Conservation (phyloP, 2,797 vertebrate species). For the Micrastur ruficollis region DNA sequence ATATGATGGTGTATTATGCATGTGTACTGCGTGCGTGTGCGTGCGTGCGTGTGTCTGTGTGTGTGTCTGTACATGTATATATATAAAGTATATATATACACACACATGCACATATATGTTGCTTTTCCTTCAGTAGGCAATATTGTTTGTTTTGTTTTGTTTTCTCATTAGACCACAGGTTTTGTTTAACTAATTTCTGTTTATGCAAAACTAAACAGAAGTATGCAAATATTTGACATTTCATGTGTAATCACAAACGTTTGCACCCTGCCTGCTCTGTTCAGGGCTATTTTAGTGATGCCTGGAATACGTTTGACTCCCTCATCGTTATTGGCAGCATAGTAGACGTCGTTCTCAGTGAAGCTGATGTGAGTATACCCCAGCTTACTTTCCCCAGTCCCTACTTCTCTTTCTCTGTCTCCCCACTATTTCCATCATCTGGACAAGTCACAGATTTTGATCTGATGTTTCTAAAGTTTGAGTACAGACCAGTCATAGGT, state of each 20-base stretch:
- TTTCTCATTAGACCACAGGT: constrained; percentile 60
- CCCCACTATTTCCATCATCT: constrained; percentile 73
- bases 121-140: constrained; percentile 74
- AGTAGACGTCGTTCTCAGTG: constrained; percentile 99
- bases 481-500: constrained; percentile 56
- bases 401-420: constrained; percentile 68
- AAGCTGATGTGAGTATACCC: constrained; percentile 97
- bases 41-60: background rate
- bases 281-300: constrained; percentile 98
- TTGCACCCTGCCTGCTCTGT: constrained; percentile 83
- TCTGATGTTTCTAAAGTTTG: constrained; percentile 67
- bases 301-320: constrained; percentile 99
- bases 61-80: constrained; percentile 54
- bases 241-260: constrained; percentile 77
- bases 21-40: background rate
- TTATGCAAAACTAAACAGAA: constrained; percentile 76
- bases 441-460: constrained; percentile 82
- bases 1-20: background rate
- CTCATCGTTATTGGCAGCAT: constrained; percentile 99
- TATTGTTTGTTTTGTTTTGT: constrained; percentile 67
- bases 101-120: constrained; percentile 49
- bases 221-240: constrained; percentile 71
- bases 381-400: constrained; percentile 60
- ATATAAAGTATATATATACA: constrained; percentile 54
- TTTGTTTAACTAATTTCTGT: constrained; percentile 73